Evolutionary conservation across 2,113 vertebrate genomes (phyloP).

Genomic region (Glaucomys volans): DNA sequence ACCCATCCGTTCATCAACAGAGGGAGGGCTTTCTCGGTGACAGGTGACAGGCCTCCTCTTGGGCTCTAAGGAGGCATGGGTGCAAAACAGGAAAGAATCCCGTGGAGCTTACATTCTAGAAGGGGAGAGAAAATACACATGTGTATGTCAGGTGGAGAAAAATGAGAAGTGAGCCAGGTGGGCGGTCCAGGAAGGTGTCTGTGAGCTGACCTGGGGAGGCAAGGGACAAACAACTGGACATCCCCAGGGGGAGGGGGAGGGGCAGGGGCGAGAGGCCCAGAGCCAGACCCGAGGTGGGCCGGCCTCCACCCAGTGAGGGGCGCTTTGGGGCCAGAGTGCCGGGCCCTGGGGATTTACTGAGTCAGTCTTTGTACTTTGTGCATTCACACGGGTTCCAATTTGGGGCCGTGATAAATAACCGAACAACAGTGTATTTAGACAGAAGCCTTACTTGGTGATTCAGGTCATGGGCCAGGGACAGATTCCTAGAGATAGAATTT

Average conservation of each 20-base stretch:
- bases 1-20: background rate
- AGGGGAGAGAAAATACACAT: background rate
- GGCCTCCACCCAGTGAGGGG: background rate
- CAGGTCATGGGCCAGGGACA: background rate
- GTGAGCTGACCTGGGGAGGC: background rate
- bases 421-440: background rate
- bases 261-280: accelerated
- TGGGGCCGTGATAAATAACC: background rate
- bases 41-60: background rate
- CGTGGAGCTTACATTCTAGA: background rate
- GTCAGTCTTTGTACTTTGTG: background rate
- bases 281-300: too few species aligned
- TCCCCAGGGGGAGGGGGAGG: background rate
- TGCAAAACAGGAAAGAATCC: background rate
- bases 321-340: background rate
- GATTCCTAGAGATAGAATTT: background rate
- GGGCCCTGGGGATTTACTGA: background rate
- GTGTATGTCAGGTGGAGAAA: background rate
- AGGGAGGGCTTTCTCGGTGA: background rate
- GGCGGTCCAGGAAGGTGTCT: background rate
- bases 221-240: accelerated
- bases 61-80: background rate
- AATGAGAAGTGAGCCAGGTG: background rate
- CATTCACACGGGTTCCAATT: background rate
- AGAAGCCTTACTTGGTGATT: background rate